These are phyloP conservation scores for Pao palembangensis DNA, from an alignment of 2,113 vertebrate species.

Conservation along the genomic window DNA sequence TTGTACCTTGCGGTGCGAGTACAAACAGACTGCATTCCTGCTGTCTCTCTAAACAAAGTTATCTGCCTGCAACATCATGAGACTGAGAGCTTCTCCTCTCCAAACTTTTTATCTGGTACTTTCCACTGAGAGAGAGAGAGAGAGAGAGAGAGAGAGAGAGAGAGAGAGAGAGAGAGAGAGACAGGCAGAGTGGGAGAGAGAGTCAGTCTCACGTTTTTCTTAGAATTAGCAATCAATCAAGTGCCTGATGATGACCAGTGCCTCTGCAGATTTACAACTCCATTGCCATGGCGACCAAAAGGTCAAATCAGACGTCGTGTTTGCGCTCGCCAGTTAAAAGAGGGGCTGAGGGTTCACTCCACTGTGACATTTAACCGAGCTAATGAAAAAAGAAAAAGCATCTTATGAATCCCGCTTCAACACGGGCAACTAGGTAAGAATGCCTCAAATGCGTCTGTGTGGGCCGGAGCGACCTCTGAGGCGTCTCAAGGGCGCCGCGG, in stretches of 20 bases:
- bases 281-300: conserved; percentile 56
- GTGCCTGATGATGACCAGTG: conserved; percentile 44
- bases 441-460: background rate
- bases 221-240: conserved; percentile 63
- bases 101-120: conserved; percentile 51
- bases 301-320: conserved; percentile 58
- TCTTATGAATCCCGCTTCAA: conserved; percentile 2
- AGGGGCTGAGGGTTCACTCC: conserved; percentile 17
- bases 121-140: conserved; percentile 19
- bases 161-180: conserved; percentile 13
- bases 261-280: conserved; percentile 49
- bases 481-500: background rate
- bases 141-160: conserved; percentile 10
- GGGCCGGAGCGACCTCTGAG: background rate
- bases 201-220: conserved; percentile 30
- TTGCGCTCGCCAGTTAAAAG: conserved; percentile 51
- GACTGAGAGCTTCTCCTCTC: conserved; percentile 48
- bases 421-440: background rate
- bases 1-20: conserved; percentile 21
- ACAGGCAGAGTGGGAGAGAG: conserved; percentile 7
- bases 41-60: conserved; percentile 62
- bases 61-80: conserved; percentile 60
- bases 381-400: conserved; percentile 1
- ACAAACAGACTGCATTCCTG: conserved; percentile 51
- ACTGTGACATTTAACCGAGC: conserved; percentile 26